Evolutionary conservation across 2,113 vertebrate genomes (phyloP).

Genomic region (Eptesicus fuscus): DNA sequence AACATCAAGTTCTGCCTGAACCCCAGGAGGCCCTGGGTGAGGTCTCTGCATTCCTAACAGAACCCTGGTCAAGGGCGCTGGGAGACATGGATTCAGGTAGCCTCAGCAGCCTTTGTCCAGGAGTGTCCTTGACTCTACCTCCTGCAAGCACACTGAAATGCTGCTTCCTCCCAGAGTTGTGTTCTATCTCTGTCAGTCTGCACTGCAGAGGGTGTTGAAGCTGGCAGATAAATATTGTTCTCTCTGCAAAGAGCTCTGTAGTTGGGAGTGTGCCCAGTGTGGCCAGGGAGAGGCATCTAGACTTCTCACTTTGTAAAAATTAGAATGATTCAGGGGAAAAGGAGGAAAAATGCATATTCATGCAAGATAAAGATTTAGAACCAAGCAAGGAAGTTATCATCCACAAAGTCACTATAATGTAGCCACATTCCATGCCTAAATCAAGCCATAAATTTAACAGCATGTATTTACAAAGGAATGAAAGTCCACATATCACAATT

Average conservation of each 20-base stretch:
- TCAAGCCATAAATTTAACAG: background rate
- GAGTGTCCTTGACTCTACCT: background rate
- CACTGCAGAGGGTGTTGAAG: background rate
- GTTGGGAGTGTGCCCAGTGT: accelerated
- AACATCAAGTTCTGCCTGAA: background rate
- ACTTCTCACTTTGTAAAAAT: background rate
- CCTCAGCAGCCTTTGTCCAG: background rate
- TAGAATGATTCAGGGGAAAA: background rate
- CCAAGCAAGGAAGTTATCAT: background rate
- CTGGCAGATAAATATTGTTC: background rate
- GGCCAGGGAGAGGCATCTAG: background rate
- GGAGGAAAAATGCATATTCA: background rate
- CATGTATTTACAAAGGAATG: background rate
- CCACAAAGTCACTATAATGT: background rate
- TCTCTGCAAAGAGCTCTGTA: background rate
- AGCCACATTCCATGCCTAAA: background rate
- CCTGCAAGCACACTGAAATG: background rate
- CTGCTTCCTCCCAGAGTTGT: background rate
- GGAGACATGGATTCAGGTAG: background rate
- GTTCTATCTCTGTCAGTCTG: background rate
- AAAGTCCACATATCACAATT: constrained; percentile 5
- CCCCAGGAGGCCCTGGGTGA: background rate
- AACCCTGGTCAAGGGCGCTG: background rate
- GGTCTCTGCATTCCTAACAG: background rate
- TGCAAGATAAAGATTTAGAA: background rate